Base-by-base conservation (phyloP, 2,113 vertebrate genomes). In the Cyphomyrus discorhynchus region DNA sequence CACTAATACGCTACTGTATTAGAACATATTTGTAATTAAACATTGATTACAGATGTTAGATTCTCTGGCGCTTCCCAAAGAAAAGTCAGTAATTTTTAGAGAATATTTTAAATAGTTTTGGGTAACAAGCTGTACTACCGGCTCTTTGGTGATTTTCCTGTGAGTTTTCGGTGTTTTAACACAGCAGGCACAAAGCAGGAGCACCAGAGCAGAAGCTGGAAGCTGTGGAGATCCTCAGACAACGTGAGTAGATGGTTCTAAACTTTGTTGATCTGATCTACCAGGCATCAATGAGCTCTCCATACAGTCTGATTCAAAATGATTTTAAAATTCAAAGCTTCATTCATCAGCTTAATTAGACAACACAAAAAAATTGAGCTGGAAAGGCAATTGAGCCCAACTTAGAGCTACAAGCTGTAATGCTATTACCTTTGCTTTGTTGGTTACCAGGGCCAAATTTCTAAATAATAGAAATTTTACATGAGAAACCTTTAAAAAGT, bases 211-310 rank as follows among this genome's bases (percentile, higher is more conserved):
- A 10, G 96, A 94, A 7, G 91, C 94, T 88, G 92, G 95, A 85
- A 95, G 93, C 84, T 93, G 74, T 42, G 95, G 96, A 91, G 94
- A 96, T 11, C 94, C 94, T 90, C 96, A 95, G 90, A 97, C 95
- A 94, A 94, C 91, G 92, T 91, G 82, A 92, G 95, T 95, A 53
- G 2, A 58, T 21, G 21, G 3, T 88, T 42, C 93, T 93, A 90
- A 95, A 93, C 87, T 91, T 94, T 66, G 47, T 10, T 4, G 21
- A 8, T 52, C 49, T 53, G 49, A 42, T 39, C 35, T 35, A n/a
- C 17, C 35, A 83, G 39, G 8, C 39, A 24, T 7, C 46, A 83
- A n/a, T 83, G 39, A 47, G 19, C 17, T 47, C 39, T 46, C 6
- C 21, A n/a, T 19, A 24, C 45, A 82, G 39, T 45, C 35, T 17